Conservation (phyloP, 1,140 invertebrate genomes). For the Latrodectus geometricus region DNA sequence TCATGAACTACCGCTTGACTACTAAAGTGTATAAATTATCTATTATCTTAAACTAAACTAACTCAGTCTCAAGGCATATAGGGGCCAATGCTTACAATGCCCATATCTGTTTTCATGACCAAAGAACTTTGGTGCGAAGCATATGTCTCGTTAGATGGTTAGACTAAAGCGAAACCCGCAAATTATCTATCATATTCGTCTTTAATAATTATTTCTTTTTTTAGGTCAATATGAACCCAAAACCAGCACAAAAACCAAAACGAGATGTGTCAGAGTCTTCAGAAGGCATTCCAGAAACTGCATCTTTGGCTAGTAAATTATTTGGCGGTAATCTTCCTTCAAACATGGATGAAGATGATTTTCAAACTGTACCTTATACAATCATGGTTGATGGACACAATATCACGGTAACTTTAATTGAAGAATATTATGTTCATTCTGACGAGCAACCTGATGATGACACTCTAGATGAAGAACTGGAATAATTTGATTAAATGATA, state of each 20-base stretch:
- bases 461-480: slow-evolving; percentile 15
- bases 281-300: not conserved
- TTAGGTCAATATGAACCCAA: slow-evolving; percentile 45
- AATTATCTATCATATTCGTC: too few species aligned
- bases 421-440: slow-evolving; percentile 47
- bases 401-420: slow-evolving; percentile 26
- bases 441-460: slow-evolving; percentile 19
- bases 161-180: too few species aligned
- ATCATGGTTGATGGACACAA: slow-evolving; percentile 44
- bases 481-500: not conserved
- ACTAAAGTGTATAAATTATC: too few species aligned
- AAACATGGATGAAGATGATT: slow-evolving; percentile 13
- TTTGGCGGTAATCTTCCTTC: slow-evolving; percentile 10
- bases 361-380: slow-evolving; percentile 38
- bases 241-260: slow-evolving; percentile 7
- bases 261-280: not conserved
- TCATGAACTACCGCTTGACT: too few species aligned
- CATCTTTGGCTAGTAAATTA: not conserved
- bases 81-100: too few species aligned
- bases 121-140: too few species aligned
- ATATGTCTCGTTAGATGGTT: too few species aligned
- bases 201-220: not conserved
- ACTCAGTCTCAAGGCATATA: too few species aligned
- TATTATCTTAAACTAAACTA: too few species aligned
- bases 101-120: too few species aligned